These are phyloP conservation scores for Polypedilum pembai DNA, from an alignment of 1,140 invertebrate species.

Conservation along the genomic window DNA sequence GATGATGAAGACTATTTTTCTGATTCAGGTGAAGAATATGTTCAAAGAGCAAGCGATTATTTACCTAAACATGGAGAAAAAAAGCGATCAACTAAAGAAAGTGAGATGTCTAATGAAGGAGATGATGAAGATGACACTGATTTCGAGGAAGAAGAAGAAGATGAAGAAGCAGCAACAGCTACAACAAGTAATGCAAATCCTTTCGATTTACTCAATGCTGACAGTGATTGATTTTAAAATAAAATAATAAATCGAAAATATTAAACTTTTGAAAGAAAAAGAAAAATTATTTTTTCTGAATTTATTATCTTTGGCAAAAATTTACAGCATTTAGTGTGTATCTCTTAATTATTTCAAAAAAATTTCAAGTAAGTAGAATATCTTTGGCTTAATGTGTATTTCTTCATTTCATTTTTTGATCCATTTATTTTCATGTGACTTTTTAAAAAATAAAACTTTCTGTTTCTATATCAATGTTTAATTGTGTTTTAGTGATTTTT, in stretches of 20 bases:
- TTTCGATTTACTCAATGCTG: background rate
- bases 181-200: background rate
- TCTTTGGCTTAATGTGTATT: too few relatives aligned
- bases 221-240: too few relatives aligned
- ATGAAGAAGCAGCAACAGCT: background rate
- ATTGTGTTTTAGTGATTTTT: too few relatives aligned
- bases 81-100: background rate
- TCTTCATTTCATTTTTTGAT: too few relatives aligned
- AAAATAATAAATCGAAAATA: background rate
- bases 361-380: too few relatives aligned
- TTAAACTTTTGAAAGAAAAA: constrained; percentile 11
- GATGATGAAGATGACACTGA: background rate
- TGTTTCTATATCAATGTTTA: too few relatives aligned
- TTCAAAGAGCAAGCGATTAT: background rate
- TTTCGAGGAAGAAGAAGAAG: background rate
- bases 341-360: too few relatives aligned
- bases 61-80: background rate
- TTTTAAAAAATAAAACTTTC: too few relatives aligned
- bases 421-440: too few relatives aligned
- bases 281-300: background rate
- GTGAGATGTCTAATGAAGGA: background rate
- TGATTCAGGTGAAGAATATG: background rate
- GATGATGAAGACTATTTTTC: background rate
- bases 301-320: background rate
- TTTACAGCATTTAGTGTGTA: background rate